phyloP scores from a whole-genome alignment of 2,888 invertebrate genomes.

The Dolichomitus sp. region DNA sequence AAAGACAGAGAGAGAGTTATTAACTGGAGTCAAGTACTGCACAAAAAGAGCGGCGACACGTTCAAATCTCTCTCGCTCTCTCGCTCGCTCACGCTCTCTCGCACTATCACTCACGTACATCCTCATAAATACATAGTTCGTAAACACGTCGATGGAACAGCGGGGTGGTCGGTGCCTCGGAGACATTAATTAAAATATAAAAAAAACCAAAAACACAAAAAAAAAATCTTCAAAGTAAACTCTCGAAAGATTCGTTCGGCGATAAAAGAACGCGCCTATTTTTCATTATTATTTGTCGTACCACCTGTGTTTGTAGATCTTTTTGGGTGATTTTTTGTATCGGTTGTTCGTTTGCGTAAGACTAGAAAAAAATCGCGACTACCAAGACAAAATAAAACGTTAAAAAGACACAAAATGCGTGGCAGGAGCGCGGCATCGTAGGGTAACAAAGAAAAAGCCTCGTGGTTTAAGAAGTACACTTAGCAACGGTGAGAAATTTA shows the following conservation, averaged over 20 bases:
- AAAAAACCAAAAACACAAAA: constrained; percentile 33
- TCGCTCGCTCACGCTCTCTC: constrained; percentile 39
- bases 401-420: neutral
- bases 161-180: constrained; percentile 59
- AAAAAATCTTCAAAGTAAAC: constrained; percentile 18
- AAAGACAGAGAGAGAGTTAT: constrained; percentile 34
- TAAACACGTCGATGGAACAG: constrained; percentile 43
- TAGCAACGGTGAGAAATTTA: constrained; percentile 18
- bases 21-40: constrained; percentile 52
- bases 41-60: constrained; percentile 57
- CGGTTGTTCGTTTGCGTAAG: constrained; percentile 33
- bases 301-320: constrained; percentile 17
- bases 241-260: constrained; percentile 29
- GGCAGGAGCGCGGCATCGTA: constrained; percentile 25
- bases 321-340: constrained; percentile 12
- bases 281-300: neutral
- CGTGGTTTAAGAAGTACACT: constrained; percentile 24
- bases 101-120: constrained; percentile 35
- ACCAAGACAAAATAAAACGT: neutral
- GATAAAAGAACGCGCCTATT: constrained; percentile 32
- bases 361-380: constrained; percentile 14
- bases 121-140: constrained; percentile 15
- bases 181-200: constrained; percentile 31
- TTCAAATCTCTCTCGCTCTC: constrained; percentile 54
- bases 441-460: constrained; percentile 20